These are phyloP conservation scores for Diphyllodes magnificus DNA, from an alignment of 2,113 vertebrate genomes.

Conservation along the genomic window DNA sequence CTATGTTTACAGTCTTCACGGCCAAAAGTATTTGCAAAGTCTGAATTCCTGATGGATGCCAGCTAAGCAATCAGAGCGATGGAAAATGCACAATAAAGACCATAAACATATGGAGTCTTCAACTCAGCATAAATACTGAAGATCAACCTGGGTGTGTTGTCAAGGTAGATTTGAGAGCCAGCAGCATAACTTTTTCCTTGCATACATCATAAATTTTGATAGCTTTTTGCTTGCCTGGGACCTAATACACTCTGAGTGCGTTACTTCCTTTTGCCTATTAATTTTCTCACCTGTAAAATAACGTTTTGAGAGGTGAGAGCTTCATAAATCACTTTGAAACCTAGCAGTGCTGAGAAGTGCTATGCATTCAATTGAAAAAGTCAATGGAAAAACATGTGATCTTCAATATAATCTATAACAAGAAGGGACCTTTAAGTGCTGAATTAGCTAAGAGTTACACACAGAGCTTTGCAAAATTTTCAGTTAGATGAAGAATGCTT, in stretches of 20 bases:
- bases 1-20: background rate
- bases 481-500: background rate
- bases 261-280: background rate
- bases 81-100: background rate
- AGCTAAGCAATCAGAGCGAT: background rate
- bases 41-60: background rate
- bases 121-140: background rate
- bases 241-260: background rate
- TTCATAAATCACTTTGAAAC: background rate
- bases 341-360: background rate
- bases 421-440: background rate
- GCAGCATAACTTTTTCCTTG: background rate
- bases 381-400: background rate
- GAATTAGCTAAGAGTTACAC: background rate
- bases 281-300: background rate
- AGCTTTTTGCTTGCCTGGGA: background rate
- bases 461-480: background rate
- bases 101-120: background rate
- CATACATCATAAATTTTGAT: background rate
- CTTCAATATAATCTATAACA: background rate
- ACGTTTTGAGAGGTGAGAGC: background rate
- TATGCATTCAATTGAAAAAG: background rate
- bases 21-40: background rate
- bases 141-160: background rate
- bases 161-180: background rate